Evolutionary conservation across 2,888 invertebrate species (phyloP), one percentile per base, ranked within the genome.

Genomic region (Patella ulyssiponensis): DNA sequence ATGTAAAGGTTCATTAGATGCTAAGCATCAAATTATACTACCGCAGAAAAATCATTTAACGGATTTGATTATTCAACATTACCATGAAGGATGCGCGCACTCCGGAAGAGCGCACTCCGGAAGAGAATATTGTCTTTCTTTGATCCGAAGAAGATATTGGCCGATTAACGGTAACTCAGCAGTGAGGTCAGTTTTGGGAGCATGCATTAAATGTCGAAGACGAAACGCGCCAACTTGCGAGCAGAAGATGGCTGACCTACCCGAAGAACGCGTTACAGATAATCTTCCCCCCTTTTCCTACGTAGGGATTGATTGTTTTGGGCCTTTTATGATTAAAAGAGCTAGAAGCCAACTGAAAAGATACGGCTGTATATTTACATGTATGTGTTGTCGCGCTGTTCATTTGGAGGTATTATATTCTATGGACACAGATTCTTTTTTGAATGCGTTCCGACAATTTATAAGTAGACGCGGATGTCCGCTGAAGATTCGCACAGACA

Each of bases 311-410:
- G 81, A 80, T 54, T 79, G 73, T 23, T 79, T 79, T 70, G 79
- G 79, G 1, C 74, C 78, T 20, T 80, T 71, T 69, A 27, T 15
- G 11, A 53, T 80, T 14, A 81, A 80, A 71, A 27, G 72, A 20
- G 81, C 77, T 3, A 58, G 79, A 33, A 69, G 69, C n/a, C 27
- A 52, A 14, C 52, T 27, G 15, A 81, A 81, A 33, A 53, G 79
- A 23, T 80, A 81, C 69, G 81, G 79, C 17, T 75, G 75, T 14
- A 80, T 81, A 20, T 81, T 81, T 53, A 81, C 81, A 7, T 81
- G 81, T 52, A n/a, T 77, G 3, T 23, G 33, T 51, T 53, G 51
- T 9, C 54, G 79, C 23, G 79, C 79, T 4, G 74, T 77, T 33
- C 79, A 81, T 56, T 52, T 81, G 14, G 81, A 81, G 52, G 73